A percentile compares a stretch with the other conserved stretches of the same genome.
phyloP scores from a whole-genome alignment of 1,140 invertebrate species.

The Aricia agestis region DNA sequence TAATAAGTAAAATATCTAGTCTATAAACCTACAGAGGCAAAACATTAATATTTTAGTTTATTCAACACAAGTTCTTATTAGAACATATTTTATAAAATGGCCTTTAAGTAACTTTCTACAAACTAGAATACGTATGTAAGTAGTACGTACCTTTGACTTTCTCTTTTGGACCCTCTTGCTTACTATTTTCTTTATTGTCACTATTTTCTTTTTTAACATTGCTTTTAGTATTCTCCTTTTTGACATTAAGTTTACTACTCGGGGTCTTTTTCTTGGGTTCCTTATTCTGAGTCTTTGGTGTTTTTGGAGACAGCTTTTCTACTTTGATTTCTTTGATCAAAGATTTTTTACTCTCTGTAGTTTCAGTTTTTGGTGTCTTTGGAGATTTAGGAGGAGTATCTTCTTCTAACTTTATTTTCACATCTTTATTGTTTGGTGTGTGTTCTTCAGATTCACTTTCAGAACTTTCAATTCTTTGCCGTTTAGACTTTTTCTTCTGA shows the following conservation, averaged over 20 bases:
- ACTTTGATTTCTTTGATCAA: slow-evolving; percentile 26
- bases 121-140: no score
- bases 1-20: no score
- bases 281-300: slow-evolving; percentile 25
- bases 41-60: no score
- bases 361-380: slow-evolving; percentile 40
- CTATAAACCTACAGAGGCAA: no score
- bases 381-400: slow-evolving; percentile 37
- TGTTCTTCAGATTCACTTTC: slow-evolving; percentile 42
- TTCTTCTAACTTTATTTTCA: slow-evolving; percentile 37
- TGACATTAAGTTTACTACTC: slow-evolving; percentile 14
- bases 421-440: slow-evolving; percentile 23
- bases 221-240: slow-evolving; percentile 23
- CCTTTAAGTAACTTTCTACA: no score
- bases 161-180: slow-evolving; percentile 17
- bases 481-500: slow-evolving; percentile 55
- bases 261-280: slow-evolving; percentile 27
- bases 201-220: slow-evolving; percentile 17
- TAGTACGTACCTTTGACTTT: slow-evolving; percentile 20
- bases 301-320: slow-evolving; percentile 31
- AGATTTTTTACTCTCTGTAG: slow-evolving; percentile 21
- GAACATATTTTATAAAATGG: no score
- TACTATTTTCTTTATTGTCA: slow-evolving; percentile 26
- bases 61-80: no score
- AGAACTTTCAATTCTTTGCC: slow-evolving; percentile 59